Percentiles rank a stretch among this genome's conserved stretches.
These are phyloP conservation scores for Notechis scutatus DNA, from an alignment of 2,113 vertebrate genomes.

Conservation along the genomic window DNA sequence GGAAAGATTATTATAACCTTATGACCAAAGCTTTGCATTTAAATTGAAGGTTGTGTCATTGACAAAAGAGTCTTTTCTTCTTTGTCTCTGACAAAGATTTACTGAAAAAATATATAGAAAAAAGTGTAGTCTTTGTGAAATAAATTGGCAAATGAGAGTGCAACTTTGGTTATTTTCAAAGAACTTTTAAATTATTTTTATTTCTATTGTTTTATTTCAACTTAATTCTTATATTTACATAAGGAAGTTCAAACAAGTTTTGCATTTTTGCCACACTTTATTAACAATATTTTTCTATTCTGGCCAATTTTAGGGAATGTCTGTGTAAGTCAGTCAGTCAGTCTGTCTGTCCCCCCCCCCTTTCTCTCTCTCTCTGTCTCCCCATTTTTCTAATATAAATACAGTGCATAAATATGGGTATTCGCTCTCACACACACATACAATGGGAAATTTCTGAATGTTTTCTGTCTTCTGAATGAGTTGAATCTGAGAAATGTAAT, in stretches of 20 bases:
- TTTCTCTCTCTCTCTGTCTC: too few relatives aligned
- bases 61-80: not conserved
- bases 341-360: fast-evolving
- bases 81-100: not conserved
- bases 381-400: not conserved
- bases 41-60: slow-evolving; percentile 11
- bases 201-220: not conserved
- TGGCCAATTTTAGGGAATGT: not conserved
- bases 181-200: not conserved
- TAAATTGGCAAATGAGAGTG: not conserved
- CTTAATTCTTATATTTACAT: not conserved
- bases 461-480: not conserved
- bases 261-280: not conserved
- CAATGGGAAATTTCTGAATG: not conserved
- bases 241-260: not conserved
- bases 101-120: not conserved
- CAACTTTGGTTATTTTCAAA: not conserved
- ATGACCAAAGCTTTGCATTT: slow-evolving; percentile 13
- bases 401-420: not conserved
- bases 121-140: not conserved
- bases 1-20: slow-evolving; percentile 16
- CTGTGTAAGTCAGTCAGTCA: not conserved
- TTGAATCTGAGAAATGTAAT: not conserved
- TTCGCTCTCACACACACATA: not conserved
- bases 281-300: not conserved